phyloP scores from a whole-genome alignment of 2,113 vertebrate genomes.

The Heterocephalus glaber region DNA sequence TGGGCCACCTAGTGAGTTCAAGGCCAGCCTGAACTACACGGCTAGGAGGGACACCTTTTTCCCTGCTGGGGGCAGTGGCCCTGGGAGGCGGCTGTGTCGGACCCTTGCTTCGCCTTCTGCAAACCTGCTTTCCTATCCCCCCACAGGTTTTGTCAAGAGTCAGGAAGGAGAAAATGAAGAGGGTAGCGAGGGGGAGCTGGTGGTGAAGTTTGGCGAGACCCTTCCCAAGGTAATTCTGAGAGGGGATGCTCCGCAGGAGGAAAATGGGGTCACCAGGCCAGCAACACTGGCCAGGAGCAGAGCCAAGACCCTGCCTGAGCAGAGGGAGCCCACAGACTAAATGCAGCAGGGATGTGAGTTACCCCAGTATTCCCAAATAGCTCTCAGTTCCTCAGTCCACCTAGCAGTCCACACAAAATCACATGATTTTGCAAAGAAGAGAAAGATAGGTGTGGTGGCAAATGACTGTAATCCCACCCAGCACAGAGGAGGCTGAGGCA shows the following conservation, averaged over 20 bases:
- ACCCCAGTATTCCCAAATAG: neutral
- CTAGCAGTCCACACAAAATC: rapidly evolving
- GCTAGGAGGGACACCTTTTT: neutral
- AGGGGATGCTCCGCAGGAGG: rapidly evolving
- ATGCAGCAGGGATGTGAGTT: neutral
- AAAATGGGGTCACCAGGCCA: rapidly evolving
- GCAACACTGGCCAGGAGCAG: neutral
- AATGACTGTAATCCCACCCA: neutral
- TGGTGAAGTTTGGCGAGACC: conserved; percentile 89
- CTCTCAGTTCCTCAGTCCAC: neutral
- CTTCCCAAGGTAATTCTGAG: conserved; percentile 91
- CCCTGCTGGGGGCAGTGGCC: neutral
- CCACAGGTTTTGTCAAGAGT: conserved; percentile 93
- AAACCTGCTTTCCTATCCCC: conserved; percentile 39
- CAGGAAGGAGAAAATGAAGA: conserved; percentile 95
- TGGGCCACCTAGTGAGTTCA: too few relatives aligned
- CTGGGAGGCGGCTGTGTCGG: conserved; percentile 10
- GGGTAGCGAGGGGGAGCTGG: conserved; percentile 89
- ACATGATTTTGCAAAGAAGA: neutral
- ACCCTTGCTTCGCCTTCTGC: conserved; percentile 16
- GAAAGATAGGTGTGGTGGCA: neutral
- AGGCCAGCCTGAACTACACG: too few relatives aligned
- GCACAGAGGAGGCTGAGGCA: neutral
- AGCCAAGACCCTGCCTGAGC: neutral
- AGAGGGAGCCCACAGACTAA: too few relatives aligned